Conservation (phyloP, 2,888 invertebrate genomes). For the Zootermopsis nevadensis region DNA sequence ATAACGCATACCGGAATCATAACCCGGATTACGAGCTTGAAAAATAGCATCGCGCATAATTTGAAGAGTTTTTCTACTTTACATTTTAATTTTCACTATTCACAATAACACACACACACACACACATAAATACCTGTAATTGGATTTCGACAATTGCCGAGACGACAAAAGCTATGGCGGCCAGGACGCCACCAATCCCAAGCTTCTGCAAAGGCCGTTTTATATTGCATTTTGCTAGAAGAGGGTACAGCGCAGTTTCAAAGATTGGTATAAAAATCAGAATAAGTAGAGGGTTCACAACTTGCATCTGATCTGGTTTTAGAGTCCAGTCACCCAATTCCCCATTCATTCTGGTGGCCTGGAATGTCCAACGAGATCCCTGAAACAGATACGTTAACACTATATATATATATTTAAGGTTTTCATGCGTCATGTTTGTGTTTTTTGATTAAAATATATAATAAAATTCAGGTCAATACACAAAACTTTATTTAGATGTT, state of each 20-base stretch:
- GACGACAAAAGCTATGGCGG: conserved; percentile 85
- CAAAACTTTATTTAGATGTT: too few species aligned
- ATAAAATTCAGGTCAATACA: too few species aligned
- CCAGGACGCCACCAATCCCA: conserved; percentile 87
- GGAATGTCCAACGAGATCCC: conserved; percentile 93
- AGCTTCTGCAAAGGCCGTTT: conserved; percentile 88
- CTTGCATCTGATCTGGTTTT: conserved; percentile 96
- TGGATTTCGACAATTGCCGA: conserved; percentile 86
- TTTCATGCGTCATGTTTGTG: too few species aligned
- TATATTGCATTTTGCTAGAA: conserved; percentile 75
- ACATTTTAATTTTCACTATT: too few species aligned
- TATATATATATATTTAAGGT: too few species aligned
- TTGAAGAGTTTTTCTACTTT: too few species aligned
- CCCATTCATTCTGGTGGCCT: conserved; percentile 90
- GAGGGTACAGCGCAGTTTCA: conserved; percentile 83
- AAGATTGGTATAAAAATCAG: conserved; percentile 87
- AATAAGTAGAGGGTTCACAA: conserved; percentile 88
- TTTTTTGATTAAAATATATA: too few species aligned
- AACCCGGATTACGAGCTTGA: too few species aligned
- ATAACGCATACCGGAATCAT: too few species aligned
- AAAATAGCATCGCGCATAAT: too few species aligned
- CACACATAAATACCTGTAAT: conserved; percentile 71
- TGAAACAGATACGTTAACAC: conserved; percentile 57
- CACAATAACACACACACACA: too few species aligned
- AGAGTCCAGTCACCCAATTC: conserved; percentile 77